Evolutionary conservation across 2,113 vertebrate genomes (phyloP).

Genomic region (Odontophorus gujanensis): DNA sequence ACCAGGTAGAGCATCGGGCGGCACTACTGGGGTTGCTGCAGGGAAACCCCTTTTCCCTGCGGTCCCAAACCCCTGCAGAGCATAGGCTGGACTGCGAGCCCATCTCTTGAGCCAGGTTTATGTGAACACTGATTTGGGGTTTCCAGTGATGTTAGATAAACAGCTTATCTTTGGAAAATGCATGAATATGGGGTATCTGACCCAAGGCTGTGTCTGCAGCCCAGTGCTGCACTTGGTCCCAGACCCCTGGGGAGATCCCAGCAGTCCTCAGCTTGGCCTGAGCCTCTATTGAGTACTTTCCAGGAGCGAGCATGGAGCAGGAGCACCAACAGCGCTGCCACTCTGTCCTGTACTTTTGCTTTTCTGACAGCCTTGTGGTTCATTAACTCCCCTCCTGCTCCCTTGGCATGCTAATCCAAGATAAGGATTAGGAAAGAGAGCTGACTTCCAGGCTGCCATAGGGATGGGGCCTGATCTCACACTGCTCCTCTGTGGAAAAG

Average conservation of each 20-base stretch:
- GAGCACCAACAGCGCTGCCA: background rate
- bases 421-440: background rate
- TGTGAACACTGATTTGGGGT: conserved; percentile 7
- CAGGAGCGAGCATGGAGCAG: background rate
- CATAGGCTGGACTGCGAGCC: background rate
- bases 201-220: background rate
- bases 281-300: background rate
- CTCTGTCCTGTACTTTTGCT: background rate
- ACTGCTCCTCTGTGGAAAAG: background rate
- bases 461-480: background rate
- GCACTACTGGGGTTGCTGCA: fast-evolving
- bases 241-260: background rate
- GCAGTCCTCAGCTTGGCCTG: background rate
- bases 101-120: conserved; percentile 20
- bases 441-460: background rate
- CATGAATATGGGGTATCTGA: background rate
- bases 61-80: background rate
- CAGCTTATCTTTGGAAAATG: background rate
- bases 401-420: background rate
- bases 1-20: background rate
- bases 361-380: background rate
- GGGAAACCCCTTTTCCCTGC: background rate
- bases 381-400: background rate
- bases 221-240: background rate
- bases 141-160: background rate